phyloP scores from a whole-genome alignment of 92 coral and sea anemone species.

The Hydrozoanthus gracilis region DNA sequence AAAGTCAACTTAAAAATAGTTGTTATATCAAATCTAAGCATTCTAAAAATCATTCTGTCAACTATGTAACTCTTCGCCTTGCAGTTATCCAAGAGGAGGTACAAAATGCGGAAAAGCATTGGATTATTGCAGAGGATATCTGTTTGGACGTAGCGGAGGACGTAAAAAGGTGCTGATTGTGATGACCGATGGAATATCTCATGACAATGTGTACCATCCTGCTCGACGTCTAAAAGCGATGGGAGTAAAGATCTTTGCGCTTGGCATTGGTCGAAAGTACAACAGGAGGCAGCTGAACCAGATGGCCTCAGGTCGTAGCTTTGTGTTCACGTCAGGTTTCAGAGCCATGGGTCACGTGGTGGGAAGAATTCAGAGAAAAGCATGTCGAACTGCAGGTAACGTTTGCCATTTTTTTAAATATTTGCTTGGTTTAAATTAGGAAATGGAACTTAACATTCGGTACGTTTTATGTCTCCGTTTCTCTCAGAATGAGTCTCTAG shows the following conservation, averaged over 20 bases:
- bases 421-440: too few species aligned
- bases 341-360: background rate
- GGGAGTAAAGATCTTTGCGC: conserved; percentile 87
- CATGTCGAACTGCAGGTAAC: conserved; percentile 16
- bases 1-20: background rate
- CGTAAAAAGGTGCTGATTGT: conserved; percentile 72
- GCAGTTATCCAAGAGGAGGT: conserved; percentile 53
- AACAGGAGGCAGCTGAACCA: conserved; percentile 73
- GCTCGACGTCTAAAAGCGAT: conserved; percentile 69
- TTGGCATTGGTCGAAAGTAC: conserved; percentile 83
- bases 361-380: background rate
- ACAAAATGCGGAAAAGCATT: conserved; percentile 50
- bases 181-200: conserved; percentile 82
- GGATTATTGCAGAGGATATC: background rate
- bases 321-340: conserved; percentile 69
- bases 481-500: too few species aligned
- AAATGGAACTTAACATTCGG: too few species aligned
- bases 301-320: conserved; percentile 78
- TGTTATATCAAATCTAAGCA: background rate
- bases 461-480: too few species aligned
- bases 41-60: background rate
- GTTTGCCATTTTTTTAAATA: background rate
- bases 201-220: conserved; percentile 68
- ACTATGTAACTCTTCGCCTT: background rate
- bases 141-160: conserved; percentile 20